phyloP scores from a whole-genome alignment of 2,113 vertebrate species.

The Rhinolophus sinicus region DNA sequence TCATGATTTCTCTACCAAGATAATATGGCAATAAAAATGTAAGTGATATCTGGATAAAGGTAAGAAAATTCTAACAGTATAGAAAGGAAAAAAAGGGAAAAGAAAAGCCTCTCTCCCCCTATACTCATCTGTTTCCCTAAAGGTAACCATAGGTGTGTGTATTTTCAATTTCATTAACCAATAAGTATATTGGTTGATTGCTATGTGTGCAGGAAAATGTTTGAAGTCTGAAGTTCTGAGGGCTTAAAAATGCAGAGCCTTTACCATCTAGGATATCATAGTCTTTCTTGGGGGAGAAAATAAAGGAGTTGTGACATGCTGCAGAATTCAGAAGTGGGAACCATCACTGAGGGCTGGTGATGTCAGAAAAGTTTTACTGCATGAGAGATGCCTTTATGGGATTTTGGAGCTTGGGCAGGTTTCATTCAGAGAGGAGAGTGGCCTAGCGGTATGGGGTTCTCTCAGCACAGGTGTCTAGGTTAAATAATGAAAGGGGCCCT shows the following conservation, averaged over 20 bases:
- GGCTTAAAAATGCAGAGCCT: neutral
- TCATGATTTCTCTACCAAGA: conserved; percentile 5
- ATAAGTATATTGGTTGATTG: neutral
- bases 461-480: neutral
- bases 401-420: neutral
- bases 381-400: neutral
- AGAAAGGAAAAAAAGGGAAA: neutral
- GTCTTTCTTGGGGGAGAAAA: neutral
- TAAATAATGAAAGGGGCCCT: neutral
- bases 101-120: neutral
- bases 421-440: neutral
- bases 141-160: neutral
- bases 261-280: neutral
- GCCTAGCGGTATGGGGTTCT: neutral
- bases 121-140: conserved; percentile 6
- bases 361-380: neutral
- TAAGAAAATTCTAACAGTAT: conserved; percentile 32
- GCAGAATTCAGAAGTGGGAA: conserved; percentile 18
- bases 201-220: neutral
- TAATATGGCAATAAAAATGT: conserved; percentile 9
- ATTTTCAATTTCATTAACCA: conserved; percentile 37
- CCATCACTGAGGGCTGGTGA: neutral
- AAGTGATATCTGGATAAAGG: conserved; percentile 1
- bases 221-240: neutral
- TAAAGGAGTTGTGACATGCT: neutral